Conservation (phyloP, 2,888 invertebrate species). For the Heteromurus nitidus region DNA sequence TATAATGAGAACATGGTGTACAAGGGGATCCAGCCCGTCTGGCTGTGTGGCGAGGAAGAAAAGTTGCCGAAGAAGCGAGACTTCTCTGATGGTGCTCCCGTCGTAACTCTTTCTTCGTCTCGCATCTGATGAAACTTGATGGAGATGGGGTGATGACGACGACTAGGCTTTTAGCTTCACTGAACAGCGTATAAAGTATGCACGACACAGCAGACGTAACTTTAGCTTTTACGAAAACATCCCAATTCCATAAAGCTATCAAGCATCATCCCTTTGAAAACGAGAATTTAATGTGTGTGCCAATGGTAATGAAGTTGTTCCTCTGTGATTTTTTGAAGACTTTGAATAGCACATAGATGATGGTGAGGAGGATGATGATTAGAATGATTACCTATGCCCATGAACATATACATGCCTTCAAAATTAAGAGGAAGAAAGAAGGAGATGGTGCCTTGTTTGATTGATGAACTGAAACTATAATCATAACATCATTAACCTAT, state of each 20-base stretch:
- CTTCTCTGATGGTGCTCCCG: background rate
- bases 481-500: no score
- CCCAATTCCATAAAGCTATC: background rate
- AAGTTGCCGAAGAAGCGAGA: background rate
- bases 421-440: no score
- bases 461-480: no score
- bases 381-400: no score
- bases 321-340: background rate
- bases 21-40: constrained; percentile 51
- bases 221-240: no score
- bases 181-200: constrained; percentile 1
- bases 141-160: constrained; percentile 15
- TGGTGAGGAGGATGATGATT: no score
- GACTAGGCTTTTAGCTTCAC: constrained; percentile 37
- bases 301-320: background rate
- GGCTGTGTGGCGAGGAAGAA: background rate
- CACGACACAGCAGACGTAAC: no score
- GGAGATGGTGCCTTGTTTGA: no score
- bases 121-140: constrained; percentile 11
- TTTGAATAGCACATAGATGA: no score
- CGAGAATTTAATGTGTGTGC: no score
- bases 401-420: no score
- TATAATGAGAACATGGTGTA: no score
- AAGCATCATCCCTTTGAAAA: background rate
- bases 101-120: background rate